Percentiles rank a stretch among this genome's conserved stretches.
These are phyloP conservation scores for Agrilus mali DNA, from an alignment of 2,888 invertebrate species.

Conservation along the genomic window DNA sequence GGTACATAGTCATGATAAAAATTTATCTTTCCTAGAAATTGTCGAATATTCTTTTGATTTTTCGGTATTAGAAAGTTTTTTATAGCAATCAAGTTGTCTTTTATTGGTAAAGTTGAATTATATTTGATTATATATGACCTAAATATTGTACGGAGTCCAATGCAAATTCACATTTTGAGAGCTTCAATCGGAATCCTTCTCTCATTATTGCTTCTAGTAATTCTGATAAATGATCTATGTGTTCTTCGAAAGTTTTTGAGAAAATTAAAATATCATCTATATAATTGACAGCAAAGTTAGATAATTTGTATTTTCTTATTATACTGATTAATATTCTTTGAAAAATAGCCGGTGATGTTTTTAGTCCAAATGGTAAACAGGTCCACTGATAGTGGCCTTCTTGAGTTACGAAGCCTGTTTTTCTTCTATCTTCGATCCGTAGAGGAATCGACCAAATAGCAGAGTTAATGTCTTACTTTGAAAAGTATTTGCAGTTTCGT, in stretches of 20 bases:
- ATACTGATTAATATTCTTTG: neutral
- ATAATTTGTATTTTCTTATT: neutral
- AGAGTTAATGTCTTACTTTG: conserved; percentile 8
- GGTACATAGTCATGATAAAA: too few relatives aligned
- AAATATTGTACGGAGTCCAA: conserved; percentile 18
- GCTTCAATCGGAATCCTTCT: conserved; percentile 15
- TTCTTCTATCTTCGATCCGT: conserved; percentile 4
- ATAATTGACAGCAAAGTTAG: conserved; percentile 2
- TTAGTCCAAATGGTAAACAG: conserved; percentile 1
- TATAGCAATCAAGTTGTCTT: neutral
- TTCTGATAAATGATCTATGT: conserved; percentile 1
- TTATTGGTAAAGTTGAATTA: conserved; percentile 7
- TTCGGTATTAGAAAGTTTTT: neutral
- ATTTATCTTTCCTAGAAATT: conserved; percentile 1
- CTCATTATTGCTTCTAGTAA: too few relatives aligned
- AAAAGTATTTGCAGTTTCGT: conserved; percentile 5
- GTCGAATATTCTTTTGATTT: neutral
- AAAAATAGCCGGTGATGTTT: conserved; percentile 1
- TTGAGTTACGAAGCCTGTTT: neutral
- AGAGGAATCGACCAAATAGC: conserved; percentile 14
- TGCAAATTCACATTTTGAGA: conserved; percentile 21
- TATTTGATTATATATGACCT: conserved; percentile 14
- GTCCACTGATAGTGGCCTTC: neutral
- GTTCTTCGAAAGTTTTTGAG: conserved; percentile 5
- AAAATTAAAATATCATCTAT: conserved; percentile 8